Percentiles rank a stretch among this genome's conserved stretches.
Conservation (phyloP, 2,113 vertebrate species). For the Bagarius yarrelli region DNA sequence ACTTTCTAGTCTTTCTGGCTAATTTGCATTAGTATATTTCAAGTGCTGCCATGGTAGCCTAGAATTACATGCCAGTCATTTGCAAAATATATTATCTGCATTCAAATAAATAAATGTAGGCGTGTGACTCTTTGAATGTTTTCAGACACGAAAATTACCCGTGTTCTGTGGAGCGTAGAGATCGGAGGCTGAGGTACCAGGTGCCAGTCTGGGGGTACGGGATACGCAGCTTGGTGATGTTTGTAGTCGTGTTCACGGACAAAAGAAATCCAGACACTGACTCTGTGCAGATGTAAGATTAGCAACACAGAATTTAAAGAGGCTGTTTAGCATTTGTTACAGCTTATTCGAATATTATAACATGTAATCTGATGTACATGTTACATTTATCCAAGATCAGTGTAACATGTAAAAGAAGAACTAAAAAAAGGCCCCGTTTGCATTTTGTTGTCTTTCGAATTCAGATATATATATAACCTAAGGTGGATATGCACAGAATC, state of each 20-base stretch:
- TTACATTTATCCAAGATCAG: background rate
- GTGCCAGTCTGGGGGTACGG: constrained; percentile 95
- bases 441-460: background rate
- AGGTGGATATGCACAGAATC: background rate
- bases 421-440: background rate
- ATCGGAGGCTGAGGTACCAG: constrained; percentile 93
- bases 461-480: background rate
- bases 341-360: background rate
- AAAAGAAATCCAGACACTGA: constrained; percentile 82
- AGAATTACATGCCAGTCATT: background rate
- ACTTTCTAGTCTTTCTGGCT: constrained; percentile 13
- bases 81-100: background rate
- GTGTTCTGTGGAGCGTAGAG: constrained; percentile 79
- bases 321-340: background rate
- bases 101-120: background rate
- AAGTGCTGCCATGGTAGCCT: constrained; percentile 3
- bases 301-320: background rate
- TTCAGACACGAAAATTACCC: constrained; percentile 73
- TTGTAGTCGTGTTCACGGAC: constrained; percentile 78
- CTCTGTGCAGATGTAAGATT: constrained; percentile 66
- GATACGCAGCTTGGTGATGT: constrained; percentile 85
- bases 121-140: background rate
- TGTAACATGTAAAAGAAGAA: background rate
- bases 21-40: constrained; percentile 18
- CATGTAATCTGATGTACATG: background rate